A percentile compares a stretch with the other conserved stretches of the same genome.
These are phyloP conservation scores for Agonopterix alstromeriana DNA, from an alignment of 2,888 invertebrate species.

Conservation along the genomic window DNA sequence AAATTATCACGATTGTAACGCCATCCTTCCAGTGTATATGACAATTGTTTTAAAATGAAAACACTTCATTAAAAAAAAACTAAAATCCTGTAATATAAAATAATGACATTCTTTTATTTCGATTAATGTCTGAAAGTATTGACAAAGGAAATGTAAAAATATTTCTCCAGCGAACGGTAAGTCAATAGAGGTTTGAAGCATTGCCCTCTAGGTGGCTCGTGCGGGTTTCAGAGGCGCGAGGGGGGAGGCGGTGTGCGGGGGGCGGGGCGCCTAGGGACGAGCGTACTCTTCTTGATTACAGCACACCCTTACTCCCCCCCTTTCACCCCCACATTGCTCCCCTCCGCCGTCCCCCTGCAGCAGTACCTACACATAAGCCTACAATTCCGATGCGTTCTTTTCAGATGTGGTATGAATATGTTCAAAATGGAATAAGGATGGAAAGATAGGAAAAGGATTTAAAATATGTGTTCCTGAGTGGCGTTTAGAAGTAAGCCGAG, in stretches of 20 bases:
- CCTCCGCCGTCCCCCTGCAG: constrained; percentile 39
- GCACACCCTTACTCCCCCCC: constrained; percentile 43
- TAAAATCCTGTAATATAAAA: no score
- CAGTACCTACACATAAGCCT: constrained; percentile 44
- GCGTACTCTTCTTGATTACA: constrained; percentile 77
- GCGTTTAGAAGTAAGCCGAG: no score
- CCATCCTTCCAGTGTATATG: no score
- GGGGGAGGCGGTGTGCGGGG: constrained; percentile 25
- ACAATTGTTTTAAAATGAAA: no score
- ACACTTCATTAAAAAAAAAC: no score
- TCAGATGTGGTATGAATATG: no score
- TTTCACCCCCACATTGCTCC: constrained; percentile 25
- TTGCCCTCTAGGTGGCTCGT: constrained; percentile 59
- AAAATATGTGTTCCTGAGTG: no score
- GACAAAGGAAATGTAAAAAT: constrained; percentile 62
- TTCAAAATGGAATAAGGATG: no score
- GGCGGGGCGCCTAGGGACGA: constrained; percentile 59
- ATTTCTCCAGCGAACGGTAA: constrained; percentile 60
- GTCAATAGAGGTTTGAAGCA: constrained; percentile 73
- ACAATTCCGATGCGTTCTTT: constrained; percentile 31
- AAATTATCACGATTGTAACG: no score
- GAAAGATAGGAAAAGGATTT: no score
- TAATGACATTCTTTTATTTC: no score
- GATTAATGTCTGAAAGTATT: constrained; percentile 17
- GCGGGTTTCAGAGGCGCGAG: constrained; percentile 33